Evolutionary conservation across 2,797 vertebrate genomes (phyloP), one percentile per base, ranked within the genome.

Genomic region (Apodemus agrarius): DNA sequence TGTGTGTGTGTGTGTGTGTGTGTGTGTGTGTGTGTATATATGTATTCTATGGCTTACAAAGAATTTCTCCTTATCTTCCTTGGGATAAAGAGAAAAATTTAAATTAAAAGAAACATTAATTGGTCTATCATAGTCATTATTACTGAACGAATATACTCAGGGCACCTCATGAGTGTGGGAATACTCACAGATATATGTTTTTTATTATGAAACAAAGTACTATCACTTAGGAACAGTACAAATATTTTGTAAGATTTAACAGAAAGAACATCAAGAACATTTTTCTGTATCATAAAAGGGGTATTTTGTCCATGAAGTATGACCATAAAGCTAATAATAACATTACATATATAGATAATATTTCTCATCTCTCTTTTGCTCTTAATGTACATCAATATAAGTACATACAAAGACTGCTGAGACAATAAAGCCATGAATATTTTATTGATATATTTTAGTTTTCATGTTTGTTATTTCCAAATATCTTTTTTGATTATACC

Each of bases 401-500:
- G 74, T 40, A 65, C 4, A 90, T 7, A 79, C 22, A 67, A 7
- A 90, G 74, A 89, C 85, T 95, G 95, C 63, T 72, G 54, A 96
- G 59, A 95, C 46, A 95, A 95, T 65, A 92, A 95, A 29, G 8
- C 14, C 54, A 91, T 75, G 74, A 89, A 88, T 95, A 97, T 94
- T 91, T 95, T 75, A 95, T 83, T 96, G 97, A 92, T 37, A 94
- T 11, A 96, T 93, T 92, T 96, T 96, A 95, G 86, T 92, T 95
- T 95, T 91, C 54, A 90, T 90, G 86, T 88, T 96, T 96, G 61
- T 37, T 69, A 59, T 94, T 96, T 94, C 72, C 40, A 94, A 89
- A 91, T 95, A 96, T 75, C 31, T 92, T 94, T 82, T 97, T 97
- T 97, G 90, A 96, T 93, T 96, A 95, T 89, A 90, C 74, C 78